Evolutionary conservation across 2,113 vertebrate genomes (phyloP).

Genomic region (Callaeas wilsoni): DNA sequence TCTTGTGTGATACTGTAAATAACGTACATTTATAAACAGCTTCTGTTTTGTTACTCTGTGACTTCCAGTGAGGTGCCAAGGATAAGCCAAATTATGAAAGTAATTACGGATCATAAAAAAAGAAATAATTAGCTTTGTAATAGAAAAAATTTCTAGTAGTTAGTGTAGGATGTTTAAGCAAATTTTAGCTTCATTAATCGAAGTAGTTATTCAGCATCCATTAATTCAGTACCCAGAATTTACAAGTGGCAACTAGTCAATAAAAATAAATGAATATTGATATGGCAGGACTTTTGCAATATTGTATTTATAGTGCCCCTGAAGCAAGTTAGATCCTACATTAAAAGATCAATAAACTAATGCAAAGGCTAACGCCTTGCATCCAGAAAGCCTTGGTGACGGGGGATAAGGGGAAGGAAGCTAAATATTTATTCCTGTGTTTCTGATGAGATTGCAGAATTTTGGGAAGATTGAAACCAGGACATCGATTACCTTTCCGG

Average conservation of each 20-base stretch:
- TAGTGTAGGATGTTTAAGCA: background rate
- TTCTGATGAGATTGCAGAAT: slow-evolving; percentile 53
- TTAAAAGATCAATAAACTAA: slow-evolving; percentile 63
- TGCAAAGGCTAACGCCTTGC: background rate
- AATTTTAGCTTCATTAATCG: slow-evolving; percentile 32
- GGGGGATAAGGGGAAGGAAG: background rate
- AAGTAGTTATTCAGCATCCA: slow-evolving; percentile 3
- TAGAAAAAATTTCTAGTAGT: background rate
- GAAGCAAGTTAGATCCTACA: slow-evolving; percentile 40
- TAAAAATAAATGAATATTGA: slow-evolving; percentile 70
- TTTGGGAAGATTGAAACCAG: background rate
- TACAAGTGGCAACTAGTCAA: slow-evolving; percentile 52
- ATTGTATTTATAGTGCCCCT: slow-evolving; percentile 57
- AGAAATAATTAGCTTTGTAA: background rate
- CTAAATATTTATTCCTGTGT: slow-evolving; percentile 55
- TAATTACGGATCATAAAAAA: background rate
- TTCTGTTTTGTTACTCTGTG: background rate
- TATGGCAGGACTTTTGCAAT: slow-evolving; percentile 44
- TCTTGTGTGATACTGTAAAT: background rate
- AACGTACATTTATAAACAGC: background rate
- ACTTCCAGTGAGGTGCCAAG: background rate
- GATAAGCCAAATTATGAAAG: background rate
- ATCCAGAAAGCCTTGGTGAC: slow-evolving; percentile 21
- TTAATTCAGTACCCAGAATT: slow-evolving; percentile 44
- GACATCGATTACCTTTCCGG: slow-evolving; percentile 36